Conservation (phyloP, 1,140 invertebrate species). For the Tetramorium parvispinum region DNA sequence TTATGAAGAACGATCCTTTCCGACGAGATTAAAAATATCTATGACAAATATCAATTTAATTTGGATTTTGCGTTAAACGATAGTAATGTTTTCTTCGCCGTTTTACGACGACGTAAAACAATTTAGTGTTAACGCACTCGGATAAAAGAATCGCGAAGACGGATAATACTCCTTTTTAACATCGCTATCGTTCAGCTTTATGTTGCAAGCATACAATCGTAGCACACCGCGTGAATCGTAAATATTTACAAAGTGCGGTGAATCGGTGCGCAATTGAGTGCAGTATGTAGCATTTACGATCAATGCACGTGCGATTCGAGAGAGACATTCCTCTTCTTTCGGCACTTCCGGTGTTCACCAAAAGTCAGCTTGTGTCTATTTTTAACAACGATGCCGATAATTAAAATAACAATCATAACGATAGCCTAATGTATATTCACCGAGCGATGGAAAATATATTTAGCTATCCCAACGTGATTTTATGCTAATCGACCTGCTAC, state of each 20-base stretch:
- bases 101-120: slow-evolving; percentile 24
- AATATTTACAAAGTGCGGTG: slow-evolving; percentile 23
- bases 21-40: background rate
- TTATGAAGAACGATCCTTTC: background rate
- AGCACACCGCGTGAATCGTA: background rate
- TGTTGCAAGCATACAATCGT: background rate
- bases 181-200: slow-evolving; percentile 8
- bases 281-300: background rate
- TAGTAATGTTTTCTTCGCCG: background rate
- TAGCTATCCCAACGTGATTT: background rate
- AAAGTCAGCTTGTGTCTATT: slow-evolving; percentile 4
- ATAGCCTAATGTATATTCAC: background rate
- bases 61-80: background rate
- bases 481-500: slow-evolving; percentile 11
- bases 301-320: background rate
- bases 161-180: slow-evolving; percentile 18
- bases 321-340: background rate
- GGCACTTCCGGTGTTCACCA: background rate
- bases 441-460: background rate
- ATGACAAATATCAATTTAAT: background rate
- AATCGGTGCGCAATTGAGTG: background rate
- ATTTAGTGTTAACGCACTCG: slow-evolving; percentile 7
- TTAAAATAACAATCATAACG: background rate
- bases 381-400: background rate
- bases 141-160: background rate